These are phyloP conservation scores for Orientallactaga sibirica DNA, from an alignment of 2,797 vertebrate genomes.

Conservation along the genomic window DNA sequence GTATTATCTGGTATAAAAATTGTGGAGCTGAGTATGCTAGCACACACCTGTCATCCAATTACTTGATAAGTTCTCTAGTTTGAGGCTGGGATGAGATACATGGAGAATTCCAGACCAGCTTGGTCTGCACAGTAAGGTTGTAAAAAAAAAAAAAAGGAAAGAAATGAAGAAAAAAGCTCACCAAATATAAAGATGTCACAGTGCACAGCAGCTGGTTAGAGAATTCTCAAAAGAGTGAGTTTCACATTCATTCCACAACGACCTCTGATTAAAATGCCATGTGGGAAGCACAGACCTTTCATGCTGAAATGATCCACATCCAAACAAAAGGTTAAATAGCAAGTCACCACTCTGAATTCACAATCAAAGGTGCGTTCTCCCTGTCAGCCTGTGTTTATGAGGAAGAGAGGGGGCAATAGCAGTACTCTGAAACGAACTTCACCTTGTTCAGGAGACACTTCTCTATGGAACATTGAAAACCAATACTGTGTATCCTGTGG, in stretches of 20 bases:
- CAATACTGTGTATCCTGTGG: not conserved
- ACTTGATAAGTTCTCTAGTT: not conserved
- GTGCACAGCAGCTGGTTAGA: conserved; percentile 13
- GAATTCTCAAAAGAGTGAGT: conserved; percentile 40
- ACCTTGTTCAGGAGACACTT: conserved; percentile 22
- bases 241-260: conserved; percentile 66
- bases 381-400: conserved; percentile 63
- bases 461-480: conserved; percentile 5
- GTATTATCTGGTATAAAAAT: not conserved
- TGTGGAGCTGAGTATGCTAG: not conserved
- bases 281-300: conserved; percentile 75
- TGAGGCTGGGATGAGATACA: not conserved
- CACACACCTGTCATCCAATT: not conserved
- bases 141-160: not conserved
- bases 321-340: conserved; percentile 76
- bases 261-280: conserved; percentile 75
- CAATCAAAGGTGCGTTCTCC: conserved; percentile 66
- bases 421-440: conserved; percentile 31
- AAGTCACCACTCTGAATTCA: conserved; percentile 48
- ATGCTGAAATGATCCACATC: conserved; percentile 45
- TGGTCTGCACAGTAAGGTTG: not conserved
- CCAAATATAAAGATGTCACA: not conserved
- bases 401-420: not conserved
- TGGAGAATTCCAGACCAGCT: not conserved
- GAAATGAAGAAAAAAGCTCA: not conserved